phyloP scores from a whole-genome alignment of 2,888 invertebrate genomes.

The Acanthosoma haemorrhoidale region DNA sequence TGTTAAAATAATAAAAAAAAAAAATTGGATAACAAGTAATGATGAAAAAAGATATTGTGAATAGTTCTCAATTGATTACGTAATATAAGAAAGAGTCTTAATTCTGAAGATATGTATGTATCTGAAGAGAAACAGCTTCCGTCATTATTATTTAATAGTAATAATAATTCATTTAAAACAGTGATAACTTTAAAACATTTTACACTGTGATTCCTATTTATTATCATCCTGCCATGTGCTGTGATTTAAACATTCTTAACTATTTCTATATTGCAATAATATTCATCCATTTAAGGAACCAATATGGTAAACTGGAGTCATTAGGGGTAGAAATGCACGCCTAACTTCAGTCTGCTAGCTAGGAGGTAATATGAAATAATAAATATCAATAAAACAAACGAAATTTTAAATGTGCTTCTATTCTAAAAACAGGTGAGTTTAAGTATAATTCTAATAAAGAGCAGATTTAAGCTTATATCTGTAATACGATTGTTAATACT shows the following conservation, averaged over 20 bases:
- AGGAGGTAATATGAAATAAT: not conserved
- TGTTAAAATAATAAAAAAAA: no score
- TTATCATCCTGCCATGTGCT: slow-evolving; percentile 24
- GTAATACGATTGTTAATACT: not conserved
- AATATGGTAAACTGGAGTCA: not conserved
- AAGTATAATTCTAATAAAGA: not conserved
- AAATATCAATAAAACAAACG: not conserved
- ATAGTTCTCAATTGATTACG: no score
- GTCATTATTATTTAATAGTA: not conserved
- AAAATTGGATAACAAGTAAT: no score
- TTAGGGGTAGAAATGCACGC: not conserved
- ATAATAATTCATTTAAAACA: not conserved
- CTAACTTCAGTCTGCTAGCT: not conserved
- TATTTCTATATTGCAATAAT: not conserved
- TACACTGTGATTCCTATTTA: not conserved
- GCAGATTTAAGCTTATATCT: not conserved
- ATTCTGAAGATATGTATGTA: no score
- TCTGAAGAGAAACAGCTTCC: no score
- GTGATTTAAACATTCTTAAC: slow-evolving; percentile 20
- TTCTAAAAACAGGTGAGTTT: not conserved
- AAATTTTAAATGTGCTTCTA: not conserved
- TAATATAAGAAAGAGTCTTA: no score
- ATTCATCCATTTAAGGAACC: not conserved
- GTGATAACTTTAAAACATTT: not conserved
- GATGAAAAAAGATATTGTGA: no score